Percentiles rank a stretch among this genome's conserved stretches.
Conservation (phyloP, 2,113 vertebrate species). For the Podiceps cristatus region DNA sequence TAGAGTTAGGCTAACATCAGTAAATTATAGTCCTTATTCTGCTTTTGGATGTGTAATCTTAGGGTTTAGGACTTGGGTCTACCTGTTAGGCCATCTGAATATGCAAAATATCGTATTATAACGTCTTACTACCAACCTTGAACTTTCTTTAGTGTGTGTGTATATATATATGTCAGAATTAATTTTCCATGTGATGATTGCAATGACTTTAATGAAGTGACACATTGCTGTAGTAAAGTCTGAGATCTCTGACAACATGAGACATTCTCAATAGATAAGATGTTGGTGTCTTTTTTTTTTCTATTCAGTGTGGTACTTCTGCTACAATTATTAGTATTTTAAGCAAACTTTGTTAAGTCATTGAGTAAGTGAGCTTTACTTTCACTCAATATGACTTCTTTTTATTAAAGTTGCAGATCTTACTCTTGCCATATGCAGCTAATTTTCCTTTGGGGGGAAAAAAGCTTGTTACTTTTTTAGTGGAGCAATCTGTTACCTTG, state of each 20-base stretch:
- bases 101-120: not conserved
- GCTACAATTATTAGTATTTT: slow-evolving; percentile 48
- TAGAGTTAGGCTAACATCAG: not conserved
- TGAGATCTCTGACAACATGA: slow-evolving; percentile 22
- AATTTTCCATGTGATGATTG: slow-evolving; percentile 9
- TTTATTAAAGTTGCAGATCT: slow-evolving; percentile 67
- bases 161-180: not conserved
- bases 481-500: slow-evolving; percentile 74
- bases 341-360: slow-evolving; percentile 52
- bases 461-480: slow-evolving; percentile 72
- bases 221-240: not conserved
- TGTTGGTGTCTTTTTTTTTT: not conserved
- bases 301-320: not conserved
- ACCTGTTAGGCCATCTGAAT: not conserved
- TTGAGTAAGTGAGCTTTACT: slow-evolving; percentile 37
- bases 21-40: not conserved
- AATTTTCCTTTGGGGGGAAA: slow-evolving; percentile 72
- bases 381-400: slow-evolving; percentile 50
- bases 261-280: slow-evolving; percentile 24
- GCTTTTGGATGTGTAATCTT: not conserved
- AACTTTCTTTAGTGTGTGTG: not conserved
- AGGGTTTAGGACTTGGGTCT: not conserved
- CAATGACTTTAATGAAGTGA: slow-evolving; percentile 12
- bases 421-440: slow-evolving; percentile 71
- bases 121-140: not conserved